Base-by-base conservation (phyloP, 2,113 vertebrate species). In the Aegypius monachus region DNA sequence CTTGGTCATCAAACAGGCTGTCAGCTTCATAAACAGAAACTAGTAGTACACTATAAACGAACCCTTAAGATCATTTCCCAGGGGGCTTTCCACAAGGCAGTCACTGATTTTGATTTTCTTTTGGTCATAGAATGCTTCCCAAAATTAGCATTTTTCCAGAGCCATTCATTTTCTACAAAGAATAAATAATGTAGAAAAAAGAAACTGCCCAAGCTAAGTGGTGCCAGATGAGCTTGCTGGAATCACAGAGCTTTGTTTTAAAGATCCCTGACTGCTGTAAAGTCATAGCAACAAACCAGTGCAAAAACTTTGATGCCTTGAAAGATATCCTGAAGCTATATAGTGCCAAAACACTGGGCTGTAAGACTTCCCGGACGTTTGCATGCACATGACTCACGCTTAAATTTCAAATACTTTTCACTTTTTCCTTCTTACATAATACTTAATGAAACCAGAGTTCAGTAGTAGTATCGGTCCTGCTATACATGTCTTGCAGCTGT, bases 211-310 rank as follows among this genome's bases (percentile, higher is more conserved):
- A 61, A 90, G 45, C 66, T 96, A 97, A 97, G 93, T 34, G 48
- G 82, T 88, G 97, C 96, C 98, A 98, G 97, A 98, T 97, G 97
- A 97, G 81, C 66, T 79, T 91, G 72, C 81, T 95, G 88, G 71
- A 97, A 95, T 90, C 88, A 77, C 4, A 17, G 81, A 77, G 77
- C 78, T 96, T 95, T 97, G 96, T 97, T 96, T 96, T 91, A 96
- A 97, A 94, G 96, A 96, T 95, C 74, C 92, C 81, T 10, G 17
- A 86, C 68, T 93, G 71, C 80, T 86, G 61, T 86, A 93, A 96
- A 97, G 92, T 90, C 90, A 88, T 62, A 96, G 93, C 63, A 94
- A 91, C 81, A 96, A 91, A 82, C 13, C 31, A 80, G 52, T 90
- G 73, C 84, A 96, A 79, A 96, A 96, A 89, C 43, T 77, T 48